A percentile compares a stretch with the other conserved stretches of the same genome.
These are phyloP conservation scores for Eleutherodactylus coqui DNA, from an alignment of 2,797 vertebrate genomes.

Conservation along the genomic window DNA sequence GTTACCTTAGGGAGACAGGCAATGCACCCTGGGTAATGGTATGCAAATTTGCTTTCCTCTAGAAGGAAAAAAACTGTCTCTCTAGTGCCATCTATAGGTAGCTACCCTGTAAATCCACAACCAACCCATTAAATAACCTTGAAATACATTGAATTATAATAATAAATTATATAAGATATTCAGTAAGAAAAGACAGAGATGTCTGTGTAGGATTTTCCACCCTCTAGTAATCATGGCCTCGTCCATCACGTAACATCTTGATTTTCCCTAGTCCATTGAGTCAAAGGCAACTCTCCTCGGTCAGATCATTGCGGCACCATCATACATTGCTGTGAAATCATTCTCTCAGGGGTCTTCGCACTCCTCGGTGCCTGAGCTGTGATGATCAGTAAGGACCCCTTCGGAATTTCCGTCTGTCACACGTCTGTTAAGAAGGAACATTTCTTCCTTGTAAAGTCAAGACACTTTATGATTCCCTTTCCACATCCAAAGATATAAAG, in stretches of 20 bases:
- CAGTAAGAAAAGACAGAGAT: background rate
- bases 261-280: background rate
- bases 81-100: no score
- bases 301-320: background rate
- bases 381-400: background rate
- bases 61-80: no score
- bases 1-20: no score
- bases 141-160: background rate
- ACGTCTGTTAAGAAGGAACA: background rate
- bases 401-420: background rate
- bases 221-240: no score
- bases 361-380: background rate
- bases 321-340: background rate
- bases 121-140: background rate
- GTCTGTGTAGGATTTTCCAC: background rate
- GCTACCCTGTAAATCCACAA: no score
- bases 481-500: conserved; percentile 10
- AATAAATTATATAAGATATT: background rate
- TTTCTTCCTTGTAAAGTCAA: background rate
- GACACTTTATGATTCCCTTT: background rate
- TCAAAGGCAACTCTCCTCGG: background rate
- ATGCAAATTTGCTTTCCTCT: no score
- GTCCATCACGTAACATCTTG: background rate
- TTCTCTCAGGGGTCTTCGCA: conserved; percentile 8
- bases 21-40: no score